Base-by-base conservation (phyloP, 1,140 invertebrate genomes). In the Bombus balteatus region DNA sequence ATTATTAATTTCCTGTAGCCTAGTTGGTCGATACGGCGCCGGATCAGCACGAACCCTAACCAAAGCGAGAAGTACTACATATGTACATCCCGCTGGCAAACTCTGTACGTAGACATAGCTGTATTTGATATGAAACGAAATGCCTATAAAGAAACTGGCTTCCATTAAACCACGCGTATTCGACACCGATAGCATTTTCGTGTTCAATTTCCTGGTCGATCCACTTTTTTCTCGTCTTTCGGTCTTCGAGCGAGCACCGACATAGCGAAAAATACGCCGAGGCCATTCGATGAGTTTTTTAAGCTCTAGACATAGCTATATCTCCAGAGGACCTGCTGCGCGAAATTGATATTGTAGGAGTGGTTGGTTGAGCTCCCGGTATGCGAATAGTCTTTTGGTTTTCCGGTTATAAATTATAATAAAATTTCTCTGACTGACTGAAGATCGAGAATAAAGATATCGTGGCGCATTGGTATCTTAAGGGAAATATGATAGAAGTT, bases 1-100 rank as follows among this genome's bases (percentile, higher is more conserved):
- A 41, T 82, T 75, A 82, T 75, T 82, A 82, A 82, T 82, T 75
- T 82, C 81, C 72, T 75, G 72, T 59, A 22, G 47, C 18, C 34
- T 8, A 13, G 53, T 70, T 70, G 68, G 25, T 32, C 77, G 80
- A 82, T 43, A 73, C 10, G 37, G 13, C 6, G 6, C 18, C 47
- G 47, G 47, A 53, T 53, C 32, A 10, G 6, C 66, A 22, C 5
- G 32, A 37, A 68, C 22, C 66, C 32, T 39, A 71, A 39, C 15
- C 18, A 12, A 41, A 72, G 25, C 37, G 37, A 39, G 10, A 71
- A 71, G 10, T 39, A 41, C 13, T 34, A 32, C 47, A 53, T 53
- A 53, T 53, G 70, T 25, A 39, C 39, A 9, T 39, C 70, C 25
- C 12, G 70, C 70, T 41, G 28, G 37, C 5, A 72, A 41, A 0